Percentiles rank a stretch among this genome's conserved stretches.
These are phyloP conservation scores for Hemistola chrysoprasaria DNA, from an alignment of 2,888 invertebrate genomes.

Conservation along the genomic window DNA sequence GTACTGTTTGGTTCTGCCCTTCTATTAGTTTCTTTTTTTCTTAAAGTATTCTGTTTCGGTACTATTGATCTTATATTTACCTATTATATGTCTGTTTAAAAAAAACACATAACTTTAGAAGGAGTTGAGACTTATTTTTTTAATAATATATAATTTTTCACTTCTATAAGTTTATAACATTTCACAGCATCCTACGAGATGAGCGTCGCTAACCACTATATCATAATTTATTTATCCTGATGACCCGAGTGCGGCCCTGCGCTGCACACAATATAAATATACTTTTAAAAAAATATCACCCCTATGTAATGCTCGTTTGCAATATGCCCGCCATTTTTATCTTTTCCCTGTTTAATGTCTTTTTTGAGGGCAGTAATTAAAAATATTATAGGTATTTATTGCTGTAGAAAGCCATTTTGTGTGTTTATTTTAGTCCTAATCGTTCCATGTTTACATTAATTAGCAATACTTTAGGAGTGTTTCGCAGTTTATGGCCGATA, in stretches of 20 bases:
- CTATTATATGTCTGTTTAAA: too few species aligned
- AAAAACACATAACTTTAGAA: too few species aligned
- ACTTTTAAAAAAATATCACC: constrained; percentile 54
- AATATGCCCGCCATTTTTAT: constrained; percentile 70
- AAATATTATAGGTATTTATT: constrained; percentile 81
- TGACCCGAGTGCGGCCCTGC: constrained; percentile 72
- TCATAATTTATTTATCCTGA: constrained; percentile 80
- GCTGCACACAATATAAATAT: constrained; percentile 63
- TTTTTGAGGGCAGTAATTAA: constrained; percentile 73
- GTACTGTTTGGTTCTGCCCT: too few species aligned
- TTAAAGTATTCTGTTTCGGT: too few species aligned
- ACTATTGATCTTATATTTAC: too few species aligned
- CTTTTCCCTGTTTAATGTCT: constrained; percentile 75
- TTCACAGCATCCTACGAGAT: constrained; percentile 48
- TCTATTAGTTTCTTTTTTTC: too few species aligned
- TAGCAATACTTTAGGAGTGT: constrained; percentile 76
- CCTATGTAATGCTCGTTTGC: constrained; percentile 65
- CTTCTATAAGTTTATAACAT: constrained; percentile 22
- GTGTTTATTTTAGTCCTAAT: constrained; percentile 75
- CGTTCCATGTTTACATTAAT: constrained; percentile 80
- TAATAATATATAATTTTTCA: neutral
- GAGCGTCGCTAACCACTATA: constrained; percentile 66
- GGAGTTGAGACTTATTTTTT: too few species aligned
- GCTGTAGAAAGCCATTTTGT: constrained; percentile 65
- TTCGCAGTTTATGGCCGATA: constrained; percentile 72